Evolutionary conservation across 2,888 invertebrate species (phyloP).

Genomic region (Schizotus pectinicornis): DNA sequence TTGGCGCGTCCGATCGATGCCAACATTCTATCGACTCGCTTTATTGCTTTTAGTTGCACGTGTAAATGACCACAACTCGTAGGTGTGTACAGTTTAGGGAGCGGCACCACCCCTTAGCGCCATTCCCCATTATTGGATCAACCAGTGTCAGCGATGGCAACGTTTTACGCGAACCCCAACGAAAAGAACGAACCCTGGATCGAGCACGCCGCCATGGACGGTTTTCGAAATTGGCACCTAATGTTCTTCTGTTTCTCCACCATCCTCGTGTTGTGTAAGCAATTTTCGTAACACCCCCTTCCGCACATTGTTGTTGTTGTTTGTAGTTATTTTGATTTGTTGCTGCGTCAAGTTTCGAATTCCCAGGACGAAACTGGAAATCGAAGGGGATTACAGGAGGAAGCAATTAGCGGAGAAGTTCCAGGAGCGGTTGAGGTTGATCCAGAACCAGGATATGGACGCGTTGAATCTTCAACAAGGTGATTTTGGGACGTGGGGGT

Average conservation of each 20-base stretch:
- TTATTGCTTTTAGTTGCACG: slow-evolving; percentile 6
- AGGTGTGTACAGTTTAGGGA: slow-evolving; percentile 4
- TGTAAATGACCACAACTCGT: slow-evolving; percentile 1
- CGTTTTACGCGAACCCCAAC: slow-evolving; percentile 55
- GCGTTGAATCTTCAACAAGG: slow-evolving; percentile 78
- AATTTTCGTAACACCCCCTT: slow-evolving; percentile 16
- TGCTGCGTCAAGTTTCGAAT: slow-evolving; percentile 91
- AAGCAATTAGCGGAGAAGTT: slow-evolving; percentile 84
- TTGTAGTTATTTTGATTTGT: slow-evolving; percentile 82
- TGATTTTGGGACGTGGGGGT: slow-evolving; percentile 52
- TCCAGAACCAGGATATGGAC: slow-evolving; percentile 87
- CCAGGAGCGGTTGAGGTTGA: slow-evolving; percentile 77
- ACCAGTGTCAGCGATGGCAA: slow-evolving; percentile 39
- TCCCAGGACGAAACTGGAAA: slow-evolving; percentile 93
- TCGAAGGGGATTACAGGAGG: slow-evolving; percentile 89
- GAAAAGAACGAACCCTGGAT: slow-evolving; percentile 67
- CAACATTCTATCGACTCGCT: no score
- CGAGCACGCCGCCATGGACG: slow-evolving; percentile 71
- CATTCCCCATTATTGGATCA: slow-evolving; percentile 3
- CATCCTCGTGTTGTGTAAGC: slow-evolving; percentile 67
- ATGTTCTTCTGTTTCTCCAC: slow-evolving; percentile 74
- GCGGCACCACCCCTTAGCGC: slow-evolving; percentile 19
- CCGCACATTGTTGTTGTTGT: no score
- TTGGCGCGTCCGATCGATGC: no score
- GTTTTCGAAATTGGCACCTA: slow-evolving; percentile 82